Percentiles rank a stretch among this genome's conserved stretches.
These are phyloP conservation scores for Phortica magna DNA, from an alignment of 2,888 invertebrate species.

Conservation along the genomic window DNA sequence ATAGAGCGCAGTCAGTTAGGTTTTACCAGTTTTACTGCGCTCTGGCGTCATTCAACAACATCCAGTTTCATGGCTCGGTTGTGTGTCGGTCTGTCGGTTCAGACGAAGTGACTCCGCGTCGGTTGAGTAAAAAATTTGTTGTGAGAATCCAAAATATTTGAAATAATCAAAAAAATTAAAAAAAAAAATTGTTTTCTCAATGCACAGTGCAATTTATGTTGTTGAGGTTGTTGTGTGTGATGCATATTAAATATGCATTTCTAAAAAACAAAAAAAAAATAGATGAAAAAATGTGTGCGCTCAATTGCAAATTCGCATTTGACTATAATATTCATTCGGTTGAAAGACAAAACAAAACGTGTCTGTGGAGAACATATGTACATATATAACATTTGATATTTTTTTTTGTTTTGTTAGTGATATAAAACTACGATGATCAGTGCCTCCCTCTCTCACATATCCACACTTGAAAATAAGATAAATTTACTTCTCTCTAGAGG, in stretches of 20 bases:
- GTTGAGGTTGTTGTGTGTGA: neutral
- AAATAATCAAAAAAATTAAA: neutral
- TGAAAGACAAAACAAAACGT: neutral
- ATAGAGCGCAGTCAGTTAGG: neutral
- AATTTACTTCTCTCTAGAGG: neutral
- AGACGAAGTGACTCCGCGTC: neutral
- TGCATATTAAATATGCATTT: neutral
- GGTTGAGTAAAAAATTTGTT: neutral
- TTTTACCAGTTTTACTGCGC: neutral
- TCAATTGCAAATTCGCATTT: too few species aligned
- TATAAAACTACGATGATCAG: too few species aligned
- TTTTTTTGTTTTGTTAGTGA: too few species aligned
- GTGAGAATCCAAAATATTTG: neutral
- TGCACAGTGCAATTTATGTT: neutral
- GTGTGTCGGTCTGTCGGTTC: slow-evolving; percentile 18
- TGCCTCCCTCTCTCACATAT: too few species aligned
- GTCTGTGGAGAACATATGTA: neutral
- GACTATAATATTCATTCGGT: too few species aligned
- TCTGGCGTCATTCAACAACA: slow-evolving; percentile 47
- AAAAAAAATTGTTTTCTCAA: neutral
- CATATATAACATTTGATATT: too few species aligned
- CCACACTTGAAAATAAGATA: too few species aligned
- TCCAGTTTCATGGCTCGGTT: slow-evolving; percentile 57
- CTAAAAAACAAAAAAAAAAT: neutral
- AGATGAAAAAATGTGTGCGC: neutral